Evolutionary conservation across 2,113 vertebrate genomes (phyloP).

Genomic region (Cnemophilus loriae): DNA sequence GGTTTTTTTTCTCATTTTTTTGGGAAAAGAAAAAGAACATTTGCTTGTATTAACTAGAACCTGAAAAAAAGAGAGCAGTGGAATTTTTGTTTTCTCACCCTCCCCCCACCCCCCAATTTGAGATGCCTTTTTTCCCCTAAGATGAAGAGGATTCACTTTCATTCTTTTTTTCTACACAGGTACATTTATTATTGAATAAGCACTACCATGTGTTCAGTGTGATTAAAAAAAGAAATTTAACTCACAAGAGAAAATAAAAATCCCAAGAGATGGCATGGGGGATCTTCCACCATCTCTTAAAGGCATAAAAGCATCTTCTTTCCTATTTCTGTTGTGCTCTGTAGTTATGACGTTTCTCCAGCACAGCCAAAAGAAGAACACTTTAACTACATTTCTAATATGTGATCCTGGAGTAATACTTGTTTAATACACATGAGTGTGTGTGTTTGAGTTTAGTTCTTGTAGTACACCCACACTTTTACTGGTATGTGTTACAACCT

Average conservation of each 20-base stretch:
- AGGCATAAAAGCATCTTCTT: neutral
- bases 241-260: neutral
- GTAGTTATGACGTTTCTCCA: neutral
- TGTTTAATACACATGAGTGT: neutral
- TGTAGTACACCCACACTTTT: neutral
- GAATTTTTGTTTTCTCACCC: neutral
- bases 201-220: neutral
- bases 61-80: neutral
- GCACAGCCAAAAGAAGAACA: neutral
- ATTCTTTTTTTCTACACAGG: neutral
- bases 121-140: neutral
- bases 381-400: neutral
- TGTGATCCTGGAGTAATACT: neutral
- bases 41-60: neutral
- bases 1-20: too few relatives aligned
- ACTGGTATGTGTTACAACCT: neutral
- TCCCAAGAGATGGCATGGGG: neutral
- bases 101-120: neutral
- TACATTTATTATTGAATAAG: constrained; percentile 46
- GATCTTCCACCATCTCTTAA: neutral
- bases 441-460: neutral
- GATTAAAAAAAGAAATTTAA: constrained; percentile 6
- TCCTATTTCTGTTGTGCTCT: neutral
- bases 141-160: neutral
- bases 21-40: neutral